These are phyloP conservation scores for Eledona agricola DNA, from an alignment of 2,888 invertebrate genomes.

Conservation along the genomic window DNA sequence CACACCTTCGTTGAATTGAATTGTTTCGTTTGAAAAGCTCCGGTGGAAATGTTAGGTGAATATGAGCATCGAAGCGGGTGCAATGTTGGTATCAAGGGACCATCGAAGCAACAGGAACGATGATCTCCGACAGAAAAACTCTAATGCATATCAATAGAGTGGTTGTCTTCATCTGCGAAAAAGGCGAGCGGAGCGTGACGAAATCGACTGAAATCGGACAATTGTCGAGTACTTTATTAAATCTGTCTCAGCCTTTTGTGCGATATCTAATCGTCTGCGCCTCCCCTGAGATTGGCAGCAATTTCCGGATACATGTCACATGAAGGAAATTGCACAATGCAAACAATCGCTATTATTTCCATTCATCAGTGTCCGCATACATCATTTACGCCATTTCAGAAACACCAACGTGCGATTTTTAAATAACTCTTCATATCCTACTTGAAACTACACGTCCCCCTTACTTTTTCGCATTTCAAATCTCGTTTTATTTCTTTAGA, in stretches of 20 bases:
- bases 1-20: conserved; percentile 22
- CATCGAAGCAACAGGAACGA: conserved; percentile 43
- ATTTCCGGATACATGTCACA: conserved; percentile 64
- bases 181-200: conserved; percentile 54
- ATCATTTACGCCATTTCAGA: conserved; percentile 27
- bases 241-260: conserved; percentile 61
- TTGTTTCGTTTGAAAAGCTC: conserved; percentile 27
- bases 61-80: conserved; percentile 50
- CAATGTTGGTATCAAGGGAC: conserved; percentile 44
- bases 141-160: conserved; percentile 60
- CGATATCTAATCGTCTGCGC: conserved; percentile 60
- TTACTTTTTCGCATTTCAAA: too few species aligned
- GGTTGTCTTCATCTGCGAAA: conserved; percentile 43
- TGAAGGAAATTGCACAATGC: conserved; percentile 62
- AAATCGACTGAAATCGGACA: conserved; percentile 58
- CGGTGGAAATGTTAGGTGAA: conserved; percentile 38
- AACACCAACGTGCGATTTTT: too few species aligned
- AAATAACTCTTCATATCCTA: too few species aligned
- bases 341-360: conserved; percentile 60
- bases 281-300: conserved; percentile 63
- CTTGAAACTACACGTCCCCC: conserved; percentile 2
- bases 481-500: conserved; percentile 37
- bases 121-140: conserved; percentile 48
- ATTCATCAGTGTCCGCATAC: conserved; percentile 51
- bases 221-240: conserved; percentile 62